phyloP scores from a whole-genome alignment of 2,113 vertebrate species.

The Bos indicus region DNA sequence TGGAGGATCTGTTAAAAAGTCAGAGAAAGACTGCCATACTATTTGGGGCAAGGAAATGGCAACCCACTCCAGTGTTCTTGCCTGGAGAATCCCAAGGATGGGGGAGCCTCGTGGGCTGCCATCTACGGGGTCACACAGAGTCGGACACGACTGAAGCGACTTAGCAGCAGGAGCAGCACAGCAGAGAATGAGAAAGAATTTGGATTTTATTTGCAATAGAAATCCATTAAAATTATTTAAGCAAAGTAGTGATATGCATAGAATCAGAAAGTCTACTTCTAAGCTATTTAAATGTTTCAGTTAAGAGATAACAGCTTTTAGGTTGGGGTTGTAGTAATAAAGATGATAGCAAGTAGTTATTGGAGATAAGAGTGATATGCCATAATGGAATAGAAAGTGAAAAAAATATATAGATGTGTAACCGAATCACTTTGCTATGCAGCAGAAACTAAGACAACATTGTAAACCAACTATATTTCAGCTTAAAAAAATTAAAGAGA shows the following conservation, averaged over 20 bases:
- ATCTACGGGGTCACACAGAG: too few species aligned
- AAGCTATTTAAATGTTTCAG: background rate
- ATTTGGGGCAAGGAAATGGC: too few species aligned
- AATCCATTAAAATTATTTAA: background rate
- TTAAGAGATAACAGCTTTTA: background rate
- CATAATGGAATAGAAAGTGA: background rate
- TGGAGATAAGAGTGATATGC: background rate
- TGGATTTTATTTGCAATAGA: background rate
- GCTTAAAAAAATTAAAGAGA: background rate
- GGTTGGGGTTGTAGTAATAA: background rate
- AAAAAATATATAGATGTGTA: background rate
- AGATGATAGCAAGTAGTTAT: background rate
- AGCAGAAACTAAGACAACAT: background rate
- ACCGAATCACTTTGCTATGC: background rate
- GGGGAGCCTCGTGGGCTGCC: too few species aligned
- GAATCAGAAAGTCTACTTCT: background rate
- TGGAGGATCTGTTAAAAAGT: background rate
- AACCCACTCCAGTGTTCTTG: too few species aligned
- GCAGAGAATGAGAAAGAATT: background rate
- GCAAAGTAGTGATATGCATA: background rate
- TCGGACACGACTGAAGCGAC: too few species aligned
- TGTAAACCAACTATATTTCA: background rate
- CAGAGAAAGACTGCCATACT: accelerated
- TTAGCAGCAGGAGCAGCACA: too few species aligned
- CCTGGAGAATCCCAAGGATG: too few species aligned